A percentile compares a stretch with the other conserved stretches of the same genome.
Evolutionary conservation across 2,888 invertebrate genomes (phyloP).

Genomic region (Alloplasta piceator): DNA sequence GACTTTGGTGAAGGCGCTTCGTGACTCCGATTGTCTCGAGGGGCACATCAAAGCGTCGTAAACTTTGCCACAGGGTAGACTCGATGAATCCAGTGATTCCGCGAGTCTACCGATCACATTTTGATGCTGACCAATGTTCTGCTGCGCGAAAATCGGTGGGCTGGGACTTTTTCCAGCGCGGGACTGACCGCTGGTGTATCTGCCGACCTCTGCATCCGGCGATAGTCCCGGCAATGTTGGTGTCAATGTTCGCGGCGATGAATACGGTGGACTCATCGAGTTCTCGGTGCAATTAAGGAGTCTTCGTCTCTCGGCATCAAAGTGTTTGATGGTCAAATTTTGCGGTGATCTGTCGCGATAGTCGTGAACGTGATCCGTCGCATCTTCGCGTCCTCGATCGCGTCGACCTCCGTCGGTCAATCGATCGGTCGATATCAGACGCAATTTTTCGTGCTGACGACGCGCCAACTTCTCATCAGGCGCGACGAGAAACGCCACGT

Average conservation of each 20-base stretch:
- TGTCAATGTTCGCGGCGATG: conserved; percentile 82
- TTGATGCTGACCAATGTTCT: conserved; percentile 67
- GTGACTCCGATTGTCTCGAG: conserved; percentile 79
- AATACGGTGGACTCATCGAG: conserved; percentile 85
- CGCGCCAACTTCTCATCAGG: conserved; percentile 92
- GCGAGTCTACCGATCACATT: conserved; percentile 63
- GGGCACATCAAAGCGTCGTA: conserved; percentile 75
- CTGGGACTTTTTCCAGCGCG: conserved; percentile 75
- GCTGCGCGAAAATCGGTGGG: conserved; percentile 71
- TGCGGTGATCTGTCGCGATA: conserved; percentile 78
- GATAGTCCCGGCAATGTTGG: conserved; percentile 85
- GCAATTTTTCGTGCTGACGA: conserved; percentile 85
- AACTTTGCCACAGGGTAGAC: conserved; percentile 69
- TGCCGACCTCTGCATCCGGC: conserved; percentile 81
- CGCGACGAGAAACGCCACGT: conserved; percentile 95
- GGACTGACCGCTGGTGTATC: conserved; percentile 62
- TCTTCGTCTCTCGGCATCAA: conserved; percentile 77
- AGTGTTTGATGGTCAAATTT: conserved; percentile 79
- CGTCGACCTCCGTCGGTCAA: conserved; percentile 68
- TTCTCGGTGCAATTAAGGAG: conserved; percentile 85
- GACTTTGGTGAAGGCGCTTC: conserved; percentile 95
- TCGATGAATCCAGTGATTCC: conserved; percentile 64
- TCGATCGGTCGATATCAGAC: conserved; percentile 72
- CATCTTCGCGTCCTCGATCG: conserved; percentile 69
- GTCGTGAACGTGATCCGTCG: conserved; percentile 66